Evolutionary conservation across 1,140 invertebrate genomes (phyloP).

Genomic region (Cyclargus thomasi): DNA sequence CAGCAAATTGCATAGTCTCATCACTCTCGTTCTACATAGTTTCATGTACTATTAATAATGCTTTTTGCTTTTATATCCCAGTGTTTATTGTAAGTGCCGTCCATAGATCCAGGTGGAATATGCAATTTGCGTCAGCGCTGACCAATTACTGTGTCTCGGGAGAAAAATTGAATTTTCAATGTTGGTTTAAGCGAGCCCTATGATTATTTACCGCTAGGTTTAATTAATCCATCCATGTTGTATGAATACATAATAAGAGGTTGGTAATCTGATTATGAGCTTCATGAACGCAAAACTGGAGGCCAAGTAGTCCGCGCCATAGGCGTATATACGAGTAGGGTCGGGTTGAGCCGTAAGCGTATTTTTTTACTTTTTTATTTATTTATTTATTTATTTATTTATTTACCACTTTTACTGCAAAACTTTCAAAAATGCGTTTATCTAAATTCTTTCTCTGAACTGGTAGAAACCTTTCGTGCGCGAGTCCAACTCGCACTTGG

Average conservation of each 20-base stretch:
- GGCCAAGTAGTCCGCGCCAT: too few relatives aligned
- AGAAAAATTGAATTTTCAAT: constrained; percentile 69
- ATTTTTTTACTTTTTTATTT: too few relatives aligned
- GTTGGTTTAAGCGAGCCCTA: constrained; percentile 43
- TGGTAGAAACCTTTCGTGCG: too few relatives aligned
- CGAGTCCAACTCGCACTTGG: too few relatives aligned
- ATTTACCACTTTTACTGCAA: too few relatives aligned
- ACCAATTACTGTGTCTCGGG: constrained; percentile 55
- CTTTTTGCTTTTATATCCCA: constrained; percentile 26
- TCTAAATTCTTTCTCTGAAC: too few relatives aligned
- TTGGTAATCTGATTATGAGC: constrained; percentile 8
- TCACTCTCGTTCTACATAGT: background rate
- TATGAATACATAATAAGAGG: constrained; percentile 15
- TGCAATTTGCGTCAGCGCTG: constrained; percentile 49
- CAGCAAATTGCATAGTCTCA: too few relatives aligned
- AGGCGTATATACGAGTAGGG: too few relatives aligned
- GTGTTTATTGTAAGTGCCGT: constrained; percentile 39
- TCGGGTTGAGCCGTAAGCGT: too few relatives aligned
- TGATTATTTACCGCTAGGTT: constrained; percentile 24
- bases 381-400: too few relatives aligned
- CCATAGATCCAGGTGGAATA: constrained; percentile 54
- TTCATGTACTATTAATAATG: background rate
- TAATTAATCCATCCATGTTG: constrained; percentile 25
- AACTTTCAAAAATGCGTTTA: too few relatives aligned
- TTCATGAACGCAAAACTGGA: background rate